Base-by-base conservation (phyloP, 1,140 invertebrate genomes). In the Papilio machaon region DNA sequence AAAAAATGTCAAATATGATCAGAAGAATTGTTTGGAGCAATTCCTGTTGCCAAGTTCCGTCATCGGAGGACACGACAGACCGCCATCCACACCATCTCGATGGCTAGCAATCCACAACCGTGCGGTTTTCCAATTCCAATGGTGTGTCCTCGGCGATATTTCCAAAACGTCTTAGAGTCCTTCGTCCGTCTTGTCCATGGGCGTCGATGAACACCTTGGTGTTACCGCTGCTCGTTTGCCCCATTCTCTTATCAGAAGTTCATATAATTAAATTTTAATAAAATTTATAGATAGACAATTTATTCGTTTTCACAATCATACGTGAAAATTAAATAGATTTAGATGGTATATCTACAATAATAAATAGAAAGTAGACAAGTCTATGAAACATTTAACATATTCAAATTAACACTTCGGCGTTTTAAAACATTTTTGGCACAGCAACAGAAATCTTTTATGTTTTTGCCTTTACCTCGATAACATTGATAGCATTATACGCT, bases 401-500 rank as follows among this genome's bases (percentile, higher is more conserved):
- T 35, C 30, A 35, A 70, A 70, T 13, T 15, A 70, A 70, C 4
- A 70, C 30, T 38, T 23, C 60, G 60, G 3, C 6, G n/a, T 60
- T 30, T 30, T 64, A 23, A 2, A 23, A 23, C 47, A 10, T 60
- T 19, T 19, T 58, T 60, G 23, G 9, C 8, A 60, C n/a, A 2
- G 58, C 19, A 9, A 10, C 47, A 49, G 47, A 49, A 52, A 52
- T 58, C 8, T 58, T 58, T 58, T 58, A 19, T 19, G 15, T 6
- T 17, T 52, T 52, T 17, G n/a, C 19, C 17, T 19, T 17, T 19
- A 19, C 9, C 54, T 58, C 54, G 8, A 58, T 64, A 64, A 64
- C 23, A 75, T 75, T 47, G 46, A 73, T 38, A 38, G 15, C 73
- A n/a, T 43, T 47, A 76, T 74, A 83, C 80, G 91, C 92, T 94